These are phyloP conservation scores for Pteronotus mesoamericanus DNA, from an alignment of 2,797 vertebrate genomes.

Conservation along the genomic window DNA sequence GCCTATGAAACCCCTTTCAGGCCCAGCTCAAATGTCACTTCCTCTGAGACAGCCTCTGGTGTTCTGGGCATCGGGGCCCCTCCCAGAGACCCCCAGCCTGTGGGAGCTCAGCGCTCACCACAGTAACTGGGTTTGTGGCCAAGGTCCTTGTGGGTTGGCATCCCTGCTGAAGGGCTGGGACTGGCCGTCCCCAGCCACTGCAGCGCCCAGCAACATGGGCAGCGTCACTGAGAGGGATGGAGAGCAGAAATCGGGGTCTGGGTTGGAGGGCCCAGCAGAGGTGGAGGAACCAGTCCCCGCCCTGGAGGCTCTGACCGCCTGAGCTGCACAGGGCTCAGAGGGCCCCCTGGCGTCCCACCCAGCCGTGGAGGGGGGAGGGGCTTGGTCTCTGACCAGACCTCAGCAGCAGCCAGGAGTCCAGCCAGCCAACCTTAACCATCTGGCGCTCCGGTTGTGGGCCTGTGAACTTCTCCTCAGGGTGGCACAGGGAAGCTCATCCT, in stretches of 20 bases:
- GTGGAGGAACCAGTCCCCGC: background rate
- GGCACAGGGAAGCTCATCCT: conserved; percentile 82
- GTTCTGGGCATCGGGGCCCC: background rate
- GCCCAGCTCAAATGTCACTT: background rate
- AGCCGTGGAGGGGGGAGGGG: no score
- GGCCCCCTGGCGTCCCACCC: background rate
- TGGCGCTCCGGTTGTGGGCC: conserved; percentile 73
- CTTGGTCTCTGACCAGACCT: no score
- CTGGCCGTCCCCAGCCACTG: background rate
- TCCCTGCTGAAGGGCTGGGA: background rate
- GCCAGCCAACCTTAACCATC: conserved; percentile 82
- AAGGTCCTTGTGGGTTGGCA: background rate
- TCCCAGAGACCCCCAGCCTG: background rate
- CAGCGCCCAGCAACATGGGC: background rate
- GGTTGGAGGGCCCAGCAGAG: background rate
- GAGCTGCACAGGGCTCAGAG: background rate
- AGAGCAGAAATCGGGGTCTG: background rate
- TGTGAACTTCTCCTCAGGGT: conserved; percentile 79
- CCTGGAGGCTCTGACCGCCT: background rate
- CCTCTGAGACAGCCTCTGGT: background rate
- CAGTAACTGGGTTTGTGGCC: rapidly evolving
- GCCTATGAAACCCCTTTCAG: background rate
- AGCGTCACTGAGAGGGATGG: background rate
- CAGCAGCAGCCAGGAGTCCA: background rate
- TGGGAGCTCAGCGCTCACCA: background rate